Evolutionary conservation across 2,113 vertebrate genomes (phyloP).

Genomic region (Shinisaurus crocodilurus): DNA sequence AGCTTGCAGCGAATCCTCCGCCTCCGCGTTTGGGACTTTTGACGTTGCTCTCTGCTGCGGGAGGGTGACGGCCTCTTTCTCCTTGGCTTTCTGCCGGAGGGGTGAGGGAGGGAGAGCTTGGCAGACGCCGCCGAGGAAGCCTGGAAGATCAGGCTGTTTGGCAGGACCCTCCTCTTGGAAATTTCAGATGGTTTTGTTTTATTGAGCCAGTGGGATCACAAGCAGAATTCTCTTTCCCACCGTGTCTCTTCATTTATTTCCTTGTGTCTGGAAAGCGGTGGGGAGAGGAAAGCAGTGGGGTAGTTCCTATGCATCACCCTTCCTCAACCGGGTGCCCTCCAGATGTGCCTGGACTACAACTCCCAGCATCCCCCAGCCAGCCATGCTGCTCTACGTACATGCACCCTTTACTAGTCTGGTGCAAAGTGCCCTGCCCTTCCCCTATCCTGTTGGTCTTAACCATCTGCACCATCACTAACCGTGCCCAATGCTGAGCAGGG

Average conservation of each 20-base stretch:
- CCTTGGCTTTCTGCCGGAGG: background rate
- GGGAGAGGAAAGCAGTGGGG: accelerated
- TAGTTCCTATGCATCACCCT: accelerated
- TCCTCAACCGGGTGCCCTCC: background rate
- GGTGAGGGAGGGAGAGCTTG: constrained; percentile 44
- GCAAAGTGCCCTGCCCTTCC: background rate
- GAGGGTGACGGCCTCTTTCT: background rate
- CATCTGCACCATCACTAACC: background rate
- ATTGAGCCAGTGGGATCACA: constrained; percentile 6
- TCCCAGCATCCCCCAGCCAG: background rate
- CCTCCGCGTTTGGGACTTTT: background rate
- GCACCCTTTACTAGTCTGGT: background rate
- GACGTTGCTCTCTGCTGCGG: too few relatives aligned
- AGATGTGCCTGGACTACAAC: background rate
- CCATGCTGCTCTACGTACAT: background rate
- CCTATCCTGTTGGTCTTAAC: too few relatives aligned
- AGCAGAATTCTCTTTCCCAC: background rate
- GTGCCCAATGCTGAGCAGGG: background rate
- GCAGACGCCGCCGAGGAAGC: background rate
- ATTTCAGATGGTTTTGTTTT: constrained; percentile 5
- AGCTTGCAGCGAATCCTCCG: background rate
- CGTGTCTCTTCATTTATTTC: background rate
- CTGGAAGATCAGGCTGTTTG: constrained; percentile 51
- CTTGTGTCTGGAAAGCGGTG: background rate
- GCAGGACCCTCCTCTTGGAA: background rate